Evolutionary conservation across 2,113 vertebrate species (phyloP).

Genomic region (Proterorhinus semilunaris): DNA sequence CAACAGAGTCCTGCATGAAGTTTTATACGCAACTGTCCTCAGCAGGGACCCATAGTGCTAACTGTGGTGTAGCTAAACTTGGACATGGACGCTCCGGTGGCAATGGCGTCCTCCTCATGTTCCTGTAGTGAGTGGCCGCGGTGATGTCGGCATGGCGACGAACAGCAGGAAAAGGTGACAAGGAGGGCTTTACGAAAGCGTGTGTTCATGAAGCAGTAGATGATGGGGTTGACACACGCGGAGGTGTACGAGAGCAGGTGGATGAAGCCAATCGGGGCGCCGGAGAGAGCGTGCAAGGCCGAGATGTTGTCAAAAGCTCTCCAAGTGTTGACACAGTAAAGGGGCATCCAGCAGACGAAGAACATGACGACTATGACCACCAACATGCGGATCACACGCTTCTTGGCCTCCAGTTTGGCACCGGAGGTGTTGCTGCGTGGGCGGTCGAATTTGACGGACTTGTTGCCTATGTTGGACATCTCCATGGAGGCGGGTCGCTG

Average conservation of each 20-base stretch:
- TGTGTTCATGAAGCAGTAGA: slow-evolving; percentile 99
- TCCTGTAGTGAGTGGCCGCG: slow-evolving; percentile 54
- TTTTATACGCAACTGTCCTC: slow-evolving; percentile 56
- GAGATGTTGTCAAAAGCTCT: slow-evolving; percentile 81
- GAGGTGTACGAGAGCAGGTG: slow-evolving; percentile 90
- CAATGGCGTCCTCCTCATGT: slow-evolving; percentile 77
- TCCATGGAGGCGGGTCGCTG: slow-evolving; percentile 78
- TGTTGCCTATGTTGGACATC: slow-evolving; percentile 79
- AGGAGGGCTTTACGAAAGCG: slow-evolving; percentile 89
- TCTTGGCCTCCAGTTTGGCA: slow-evolving; percentile 90
- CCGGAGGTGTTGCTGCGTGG: slow-evolving; percentile 80
- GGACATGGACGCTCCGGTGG: slow-evolving; percentile 84
- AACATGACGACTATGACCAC: slow-evolving; percentile 91
- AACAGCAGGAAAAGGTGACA: slow-evolving; percentile 81
- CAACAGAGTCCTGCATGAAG: slow-evolving; percentile 4
- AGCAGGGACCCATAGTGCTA: slow-evolving; percentile 86
- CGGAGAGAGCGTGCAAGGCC: slow-evolving; percentile 81
- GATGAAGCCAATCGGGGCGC: slow-evolving; percentile 92
- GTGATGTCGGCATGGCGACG: slow-evolving; percentile 44
- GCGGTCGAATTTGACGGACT: slow-evolving; percentile 64
- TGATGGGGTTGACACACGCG: slow-evolving; percentile 89
- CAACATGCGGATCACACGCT: slow-evolving; percentile 92
- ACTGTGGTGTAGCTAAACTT: slow-evolving; percentile 94
- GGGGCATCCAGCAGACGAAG: slow-evolving; percentile 94
- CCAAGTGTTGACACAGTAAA: slow-evolving; percentile 93